Evolutionary conservation across 2,797 vertebrate genomes (phyloP).

Genomic region (Coranthus polyacanthus): DNA sequence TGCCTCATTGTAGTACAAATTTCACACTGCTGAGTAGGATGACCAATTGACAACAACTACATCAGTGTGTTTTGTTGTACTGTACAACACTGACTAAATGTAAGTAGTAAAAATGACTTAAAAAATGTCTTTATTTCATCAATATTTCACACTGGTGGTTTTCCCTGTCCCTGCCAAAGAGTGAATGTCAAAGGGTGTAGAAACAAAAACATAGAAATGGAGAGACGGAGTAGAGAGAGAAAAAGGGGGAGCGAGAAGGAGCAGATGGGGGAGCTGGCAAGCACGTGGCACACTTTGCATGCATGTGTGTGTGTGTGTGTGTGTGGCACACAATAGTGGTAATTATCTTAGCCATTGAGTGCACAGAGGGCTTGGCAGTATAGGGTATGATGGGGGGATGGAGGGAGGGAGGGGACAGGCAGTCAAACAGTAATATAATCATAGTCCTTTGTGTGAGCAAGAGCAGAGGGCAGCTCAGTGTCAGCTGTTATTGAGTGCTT

Average conservation of each 20-base stretch:
- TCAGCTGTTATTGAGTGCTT: constrained; percentile 89
- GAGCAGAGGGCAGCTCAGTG: constrained; percentile 86
- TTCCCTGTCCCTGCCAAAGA: constrained; percentile 41
- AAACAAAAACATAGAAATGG: constrained; percentile 63
- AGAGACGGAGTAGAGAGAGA: constrained; percentile 42
- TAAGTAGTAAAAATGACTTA: constrained; percentile 35
- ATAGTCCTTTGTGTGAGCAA: constrained; percentile 86
- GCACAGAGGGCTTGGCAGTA: constrained; percentile 80
- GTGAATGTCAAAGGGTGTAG: constrained; percentile 49
- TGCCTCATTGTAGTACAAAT: constrained; percentile 19
- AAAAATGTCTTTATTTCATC: constrained; percentile 27
- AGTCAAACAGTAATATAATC: constrained; percentile 89
- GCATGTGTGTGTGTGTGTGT: constrained; percentile 57
- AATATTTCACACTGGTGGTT: constrained; percentile 24
- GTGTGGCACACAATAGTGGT: constrained; percentile 84
- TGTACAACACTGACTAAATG: constrained; percentile 23
- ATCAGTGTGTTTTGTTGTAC: constrained; percentile 11
- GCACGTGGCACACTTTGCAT: constrained; percentile 76
- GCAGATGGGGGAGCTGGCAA: constrained; percentile 81
- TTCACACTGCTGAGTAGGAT: constrained; percentile 7
- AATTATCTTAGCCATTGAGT: constrained; percentile 85
- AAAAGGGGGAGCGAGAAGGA: constrained; percentile 41
- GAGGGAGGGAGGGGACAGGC: constrained; percentile 64
- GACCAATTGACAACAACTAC: constrained; percentile 12
- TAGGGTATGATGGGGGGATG: constrained; percentile 66